These are phyloP conservation scores for Aythya baeri DNA, from an alignment of 2,113 vertebrate species.

Conservation along the genomic window DNA sequence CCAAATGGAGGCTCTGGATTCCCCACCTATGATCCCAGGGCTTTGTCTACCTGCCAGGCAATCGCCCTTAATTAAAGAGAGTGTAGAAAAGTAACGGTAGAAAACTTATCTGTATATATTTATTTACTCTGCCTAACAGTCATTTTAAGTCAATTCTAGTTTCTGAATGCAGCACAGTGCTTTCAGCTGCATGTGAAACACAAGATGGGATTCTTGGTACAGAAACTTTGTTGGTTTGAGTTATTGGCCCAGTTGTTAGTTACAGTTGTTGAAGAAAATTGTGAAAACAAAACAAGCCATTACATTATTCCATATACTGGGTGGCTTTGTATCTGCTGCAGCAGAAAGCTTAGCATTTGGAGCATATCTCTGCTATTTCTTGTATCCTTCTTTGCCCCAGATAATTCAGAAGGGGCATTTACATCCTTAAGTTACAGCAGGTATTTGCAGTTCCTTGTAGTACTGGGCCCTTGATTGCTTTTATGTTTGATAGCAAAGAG, in stretches of 20 bases:
- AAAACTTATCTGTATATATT: neutral
- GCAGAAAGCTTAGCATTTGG: neutral
- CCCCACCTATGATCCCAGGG: neutral
- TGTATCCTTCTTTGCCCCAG: neutral
- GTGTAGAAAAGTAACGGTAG: neutral
- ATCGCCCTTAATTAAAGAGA: neutral
- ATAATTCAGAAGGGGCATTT: neutral
- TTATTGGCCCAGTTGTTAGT: neutral
- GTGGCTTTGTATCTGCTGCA: neutral
- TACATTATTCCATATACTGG: fast-evolving
- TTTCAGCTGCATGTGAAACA: fast-evolving
- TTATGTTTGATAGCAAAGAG: neutral
- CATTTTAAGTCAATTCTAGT: neutral
- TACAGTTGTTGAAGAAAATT: neutral
- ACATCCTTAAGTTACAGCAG: neutral
- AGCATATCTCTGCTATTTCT: neutral
- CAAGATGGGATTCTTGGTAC: neutral
- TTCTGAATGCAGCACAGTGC: neutral
- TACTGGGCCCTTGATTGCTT: neutral
- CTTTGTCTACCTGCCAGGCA: neutral
- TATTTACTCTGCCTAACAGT: neutral
- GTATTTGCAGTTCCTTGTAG: neutral
- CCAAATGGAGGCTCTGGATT: neutral
- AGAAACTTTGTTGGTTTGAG: neutral
- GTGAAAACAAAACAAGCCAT: neutral